Evolutionary conservation across 1,140 invertebrate genomes (phyloP), one percentile per base, ranked within the genome.

Genomic region (Drosophila insularis): DNA sequence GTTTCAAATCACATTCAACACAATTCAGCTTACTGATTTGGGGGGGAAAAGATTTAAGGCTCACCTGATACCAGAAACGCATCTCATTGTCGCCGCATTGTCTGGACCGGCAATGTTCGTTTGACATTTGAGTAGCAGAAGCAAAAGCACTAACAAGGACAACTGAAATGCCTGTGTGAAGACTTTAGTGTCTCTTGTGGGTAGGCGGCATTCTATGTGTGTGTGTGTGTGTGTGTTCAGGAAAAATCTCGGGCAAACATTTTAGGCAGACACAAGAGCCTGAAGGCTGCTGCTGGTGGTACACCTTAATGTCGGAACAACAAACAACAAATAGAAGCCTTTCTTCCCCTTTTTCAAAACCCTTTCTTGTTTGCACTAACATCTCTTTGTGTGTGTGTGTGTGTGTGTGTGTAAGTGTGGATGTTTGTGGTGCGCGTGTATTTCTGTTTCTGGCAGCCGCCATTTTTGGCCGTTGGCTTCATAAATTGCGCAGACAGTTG

Each of bases 401-500:
- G 13, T 37, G 10, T 66, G 56, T 37, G 61, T 37, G 17, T 19
- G 43, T 46, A 8, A 21, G 17, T 40, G 58, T 61, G 39, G 71
- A 39, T 63, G 37, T 46, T 46, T 67, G 60, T 76, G 65, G 43
- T 50, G 6, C 46, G 58, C 63, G 53, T 74, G 46, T 63, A 23
- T 46, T 46, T 67, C 63, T 76, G 65, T 37, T 59, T 37, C 40
- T 80, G 74, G 74, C 74, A 77, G 74, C 55, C 58, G 39, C 55
- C 74, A 77, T 72, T 78, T 50, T 78, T 78, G 40, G 7, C 19
- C 35, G 39, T 27, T 23, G 72, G 79, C 72, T 69, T 71, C 72
- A 82, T 76, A 82, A 76, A 89, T 82, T 89, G 68, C 17, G 58
- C 71, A 74, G 67, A 80, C 72, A 78, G 63, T 69, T 59, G 69